Evolutionary conservation across 2,888 invertebrate genomes (phyloP), one percentile per base, ranked within the genome.

Genomic region (Polyommatus iphigenia): DNA sequence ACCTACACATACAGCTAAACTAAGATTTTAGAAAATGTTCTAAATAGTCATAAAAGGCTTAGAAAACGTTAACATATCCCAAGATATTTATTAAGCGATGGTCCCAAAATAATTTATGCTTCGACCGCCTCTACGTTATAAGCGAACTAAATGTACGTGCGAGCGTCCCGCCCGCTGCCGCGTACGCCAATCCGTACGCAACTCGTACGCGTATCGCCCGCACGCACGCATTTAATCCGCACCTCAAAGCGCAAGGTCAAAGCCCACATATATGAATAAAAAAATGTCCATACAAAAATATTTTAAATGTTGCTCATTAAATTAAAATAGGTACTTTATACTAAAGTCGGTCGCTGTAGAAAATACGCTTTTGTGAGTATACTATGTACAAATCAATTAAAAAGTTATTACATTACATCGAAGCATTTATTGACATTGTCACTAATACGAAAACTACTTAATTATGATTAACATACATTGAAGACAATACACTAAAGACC

Each of bases 31-130:
- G 75, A 54, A 75, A 54, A 73, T 54, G 50, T 75, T 54, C 24
- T 54, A 75, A 79, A 67, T 71, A 77, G 36, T 57, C 77, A 57
- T 76, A 67, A 77, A 80, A 24, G 50, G 72, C 78, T 54, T 71
- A 73, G 77, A 78, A 79, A 81, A 81, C 82, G 83, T 83, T 81
- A 83, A 85, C 82, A 83, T 79, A 82, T 82, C 81, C 77, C 79
- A 80, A 80, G 71, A 79, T 80, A 82, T 80, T 79, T 82, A 83
- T 83, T 78, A 86, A 85, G 83, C 84, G 82, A 84, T 90, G 90
- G 90, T 90, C 90, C 90, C 90, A 87, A 85, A 89, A 85, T 85
- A 87, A 83, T 80, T 80, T 79, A 79, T 78, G 75, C 79, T 78
- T 67, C 83, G 76, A 67, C 50, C 77, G 77, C 32, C 32, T 20